These are phyloP conservation scores for Sinella curviseta DNA, from an alignment of 1,140 invertebrate species.

Conservation along the genomic window DNA sequence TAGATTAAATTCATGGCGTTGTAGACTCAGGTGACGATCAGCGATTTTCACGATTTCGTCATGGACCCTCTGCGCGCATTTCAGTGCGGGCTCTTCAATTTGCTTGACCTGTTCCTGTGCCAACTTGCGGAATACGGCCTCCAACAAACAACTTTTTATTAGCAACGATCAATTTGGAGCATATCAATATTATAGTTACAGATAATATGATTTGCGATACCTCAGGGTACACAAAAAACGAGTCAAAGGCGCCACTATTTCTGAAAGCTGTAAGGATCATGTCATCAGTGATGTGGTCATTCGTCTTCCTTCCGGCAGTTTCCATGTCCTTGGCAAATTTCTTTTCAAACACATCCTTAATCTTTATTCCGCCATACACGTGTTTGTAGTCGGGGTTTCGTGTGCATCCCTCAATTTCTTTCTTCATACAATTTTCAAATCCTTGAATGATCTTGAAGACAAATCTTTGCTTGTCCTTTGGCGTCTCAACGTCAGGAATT, in stretches of 20 bases:
- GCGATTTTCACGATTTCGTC: neutral
- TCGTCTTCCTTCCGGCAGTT: neutral
- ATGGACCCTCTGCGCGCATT: neutral
- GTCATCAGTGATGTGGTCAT: neutral
- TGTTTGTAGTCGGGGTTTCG: neutral
- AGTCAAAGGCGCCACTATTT: neutral
- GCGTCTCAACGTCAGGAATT: neutral
- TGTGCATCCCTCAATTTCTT: neutral
- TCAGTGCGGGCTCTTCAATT: neutral
- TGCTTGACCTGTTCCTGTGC: neutral
- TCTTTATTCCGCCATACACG: neutral
- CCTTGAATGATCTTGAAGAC: neutral
- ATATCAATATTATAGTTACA: neutral
- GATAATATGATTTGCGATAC: neutral
- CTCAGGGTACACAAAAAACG: neutral
- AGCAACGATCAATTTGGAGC: neutral
- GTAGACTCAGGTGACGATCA: neutral
- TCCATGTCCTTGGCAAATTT: neutral
- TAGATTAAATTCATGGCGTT: neutral
- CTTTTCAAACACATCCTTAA: slow-evolving; percentile 3
- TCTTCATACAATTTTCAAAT: neutral
- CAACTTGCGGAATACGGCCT: neutral
- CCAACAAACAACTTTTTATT: neutral
- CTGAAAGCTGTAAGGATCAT: neutral
- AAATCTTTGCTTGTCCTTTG: neutral